Evolutionary conservation across 2,113 vertebrate species (phyloP).

Genomic region (Paracanthobrama guichenoti): DNA sequence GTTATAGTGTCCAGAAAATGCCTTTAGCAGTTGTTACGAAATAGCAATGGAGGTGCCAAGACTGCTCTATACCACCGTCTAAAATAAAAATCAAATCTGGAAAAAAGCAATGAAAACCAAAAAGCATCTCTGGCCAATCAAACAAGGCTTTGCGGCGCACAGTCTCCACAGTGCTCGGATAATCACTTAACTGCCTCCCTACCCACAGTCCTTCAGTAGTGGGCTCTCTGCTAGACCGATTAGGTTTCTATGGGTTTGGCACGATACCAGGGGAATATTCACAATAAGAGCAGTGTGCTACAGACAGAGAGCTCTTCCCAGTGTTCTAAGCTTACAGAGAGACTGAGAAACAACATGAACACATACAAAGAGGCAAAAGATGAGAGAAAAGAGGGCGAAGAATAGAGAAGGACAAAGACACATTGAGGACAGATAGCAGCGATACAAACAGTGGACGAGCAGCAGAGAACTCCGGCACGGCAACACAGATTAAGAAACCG

Average conservation of each 20-base stretch:
- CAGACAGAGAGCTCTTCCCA: constrained; percentile 47
- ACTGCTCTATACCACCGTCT: constrained; percentile 57
- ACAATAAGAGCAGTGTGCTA: constrained; percentile 71
- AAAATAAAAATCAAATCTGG: constrained; percentile 62
- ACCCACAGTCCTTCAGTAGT: constrained; percentile 61
- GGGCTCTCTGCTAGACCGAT: constrained; percentile 71
- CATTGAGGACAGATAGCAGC: constrained; percentile 19
- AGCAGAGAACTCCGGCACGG: not conserved
- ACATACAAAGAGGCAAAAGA: constrained; percentile 33
- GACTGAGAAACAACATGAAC: constrained; percentile 29
- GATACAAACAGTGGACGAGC: constrained; percentile 5
- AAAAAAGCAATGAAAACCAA: constrained; percentile 24
- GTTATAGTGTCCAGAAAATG: constrained; percentile 69
- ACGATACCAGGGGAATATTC: constrained; percentile 63
- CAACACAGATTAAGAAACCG: not conserved
- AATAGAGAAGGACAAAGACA: constrained; percentile 38
- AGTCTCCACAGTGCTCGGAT: constrained; percentile 67
- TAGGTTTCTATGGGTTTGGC: constrained; percentile 71
- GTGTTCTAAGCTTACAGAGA: constrained; percentile 41
- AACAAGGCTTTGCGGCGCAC: not conserved
- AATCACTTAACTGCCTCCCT: constrained; percentile 63
- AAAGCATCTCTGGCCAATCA: constrained; percentile 45
- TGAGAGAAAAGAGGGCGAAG: not conserved
- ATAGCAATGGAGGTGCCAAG: constrained; percentile 65
- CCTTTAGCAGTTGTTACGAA: constrained; percentile 72